These are phyloP conservation scores for Centropus unirufus DNA, from an alignment of 2,113 vertebrate genomes.

Conservation along the genomic window DNA sequence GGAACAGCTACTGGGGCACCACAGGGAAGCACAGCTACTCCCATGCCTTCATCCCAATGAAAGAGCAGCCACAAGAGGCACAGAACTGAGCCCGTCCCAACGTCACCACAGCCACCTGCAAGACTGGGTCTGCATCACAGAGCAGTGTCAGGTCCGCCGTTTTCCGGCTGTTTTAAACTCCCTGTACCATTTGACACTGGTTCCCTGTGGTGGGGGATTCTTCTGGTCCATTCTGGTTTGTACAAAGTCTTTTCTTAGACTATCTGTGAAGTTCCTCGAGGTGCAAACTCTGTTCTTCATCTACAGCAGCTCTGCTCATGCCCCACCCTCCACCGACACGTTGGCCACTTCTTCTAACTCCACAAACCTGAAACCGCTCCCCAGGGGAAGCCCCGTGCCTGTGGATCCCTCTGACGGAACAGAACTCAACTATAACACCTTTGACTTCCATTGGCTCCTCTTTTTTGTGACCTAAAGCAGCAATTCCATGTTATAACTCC, in stretches of 20 bases:
- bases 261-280: background rate
- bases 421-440: background rate
- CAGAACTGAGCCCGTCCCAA: background rate
- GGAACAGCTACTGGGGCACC: too few relatives aligned
- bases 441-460: background rate
- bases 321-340: fast-evolving
- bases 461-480: background rate
- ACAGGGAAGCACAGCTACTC: background rate
- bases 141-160: background rate
- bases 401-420: background rate
- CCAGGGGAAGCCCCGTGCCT: background rate
- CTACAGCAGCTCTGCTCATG: background rate
- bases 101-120: background rate
- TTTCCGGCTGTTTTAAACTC: background rate
- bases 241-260: background rate
- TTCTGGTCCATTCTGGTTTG: background rate
- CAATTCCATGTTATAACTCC: fast-evolving
- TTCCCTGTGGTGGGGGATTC: background rate
- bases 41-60: background rate
- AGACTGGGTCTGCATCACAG: background rate
- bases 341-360: background rate
- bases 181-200: background rate
- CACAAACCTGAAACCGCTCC: background rate
- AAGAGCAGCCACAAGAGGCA: background rate
- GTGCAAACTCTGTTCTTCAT: background rate